These are phyloP conservation scores for Engystomops pustulosus DNA, from an alignment of 2,113 vertebrate species.

Conservation along the genomic window DNA sequence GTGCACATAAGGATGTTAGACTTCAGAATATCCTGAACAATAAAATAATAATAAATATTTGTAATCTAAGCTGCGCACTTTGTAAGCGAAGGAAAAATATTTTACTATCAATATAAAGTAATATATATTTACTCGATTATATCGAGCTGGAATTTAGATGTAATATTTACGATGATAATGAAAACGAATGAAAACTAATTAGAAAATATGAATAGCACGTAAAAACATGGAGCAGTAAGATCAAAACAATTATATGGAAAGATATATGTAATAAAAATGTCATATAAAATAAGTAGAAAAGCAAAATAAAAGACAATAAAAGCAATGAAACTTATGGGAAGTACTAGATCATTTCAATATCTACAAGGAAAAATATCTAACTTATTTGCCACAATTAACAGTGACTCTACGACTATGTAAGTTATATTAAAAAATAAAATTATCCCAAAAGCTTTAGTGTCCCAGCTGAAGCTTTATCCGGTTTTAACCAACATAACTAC, in stretches of 20 bases:
- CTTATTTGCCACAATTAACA: background rate
- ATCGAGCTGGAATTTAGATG: background rate
- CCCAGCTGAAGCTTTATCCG: too few relatives aligned
- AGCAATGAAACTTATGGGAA: background rate
- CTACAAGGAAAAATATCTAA: background rate
- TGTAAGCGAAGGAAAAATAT: background rate
- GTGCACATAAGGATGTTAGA: background rate
- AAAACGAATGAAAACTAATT: constrained; percentile 2
- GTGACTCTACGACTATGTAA: background rate
- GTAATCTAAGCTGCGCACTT: background rate
- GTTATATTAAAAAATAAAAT: background rate
- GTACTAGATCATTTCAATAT: background rate
- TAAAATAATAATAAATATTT: background rate
- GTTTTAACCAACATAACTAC: too few relatives aligned
- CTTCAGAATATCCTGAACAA: background rate
- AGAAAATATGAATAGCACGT: background rate
- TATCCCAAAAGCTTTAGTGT: background rate
- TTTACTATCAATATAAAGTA: background rate
- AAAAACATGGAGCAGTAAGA: background rate
- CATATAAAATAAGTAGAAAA: background rate
- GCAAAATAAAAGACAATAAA: constrained; percentile 3
- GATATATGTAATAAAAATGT: constrained; percentile 4
- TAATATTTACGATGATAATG: constrained; percentile 24
- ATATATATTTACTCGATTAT: constrained; percentile 3
- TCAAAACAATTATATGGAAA: background rate